These are phyloP conservation scores for Danio kyathit DNA, from an alignment of 2,797 vertebrate genomes.

Conservation along the genomic window DNA sequence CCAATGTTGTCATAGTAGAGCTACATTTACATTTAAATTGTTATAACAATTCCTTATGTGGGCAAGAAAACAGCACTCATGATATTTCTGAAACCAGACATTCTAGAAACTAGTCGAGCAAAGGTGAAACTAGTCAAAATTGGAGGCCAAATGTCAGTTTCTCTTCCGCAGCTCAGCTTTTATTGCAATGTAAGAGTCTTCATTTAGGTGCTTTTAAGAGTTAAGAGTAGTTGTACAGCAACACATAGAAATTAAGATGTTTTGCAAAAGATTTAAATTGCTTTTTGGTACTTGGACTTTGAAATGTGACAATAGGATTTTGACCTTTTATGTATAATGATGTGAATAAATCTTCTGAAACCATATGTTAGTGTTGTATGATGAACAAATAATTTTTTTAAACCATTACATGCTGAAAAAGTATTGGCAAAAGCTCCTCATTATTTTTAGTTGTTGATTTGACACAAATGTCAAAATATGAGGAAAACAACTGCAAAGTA, in stretches of 20 bases:
- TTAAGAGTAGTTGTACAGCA: too few species aligned
- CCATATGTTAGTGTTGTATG: not conserved
- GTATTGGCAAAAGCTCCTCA: not conserved
- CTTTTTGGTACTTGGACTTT: not conserved
- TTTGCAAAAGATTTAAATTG: not conserved
- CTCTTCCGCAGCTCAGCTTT: constrained; percentile 1
- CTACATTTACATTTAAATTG: not conserved
- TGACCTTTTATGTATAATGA: not conserved
- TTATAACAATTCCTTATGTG: not conserved
- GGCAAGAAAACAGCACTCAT: constrained; percentile 3
- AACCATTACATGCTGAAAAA: not conserved
- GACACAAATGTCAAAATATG: too few species aligned
- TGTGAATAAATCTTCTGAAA: not conserved
- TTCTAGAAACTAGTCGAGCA: constrained; percentile 19
- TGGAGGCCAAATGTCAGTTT: not conserved
- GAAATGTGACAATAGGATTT: not conserved
- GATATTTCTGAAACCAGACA: constrained; percentile 16
- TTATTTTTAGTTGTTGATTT: not conserved
- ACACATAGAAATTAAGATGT: not conserved
- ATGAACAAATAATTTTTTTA: not conserved
- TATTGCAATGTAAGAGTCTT: not conserved
- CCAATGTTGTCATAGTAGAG: not conserved
- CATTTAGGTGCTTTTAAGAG: not conserved
- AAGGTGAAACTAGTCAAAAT: constrained; percentile 20
- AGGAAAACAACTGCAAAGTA: too few species aligned